These are phyloP conservation scores for Lasaia peninsularis DNA, from an alignment of 1,140 invertebrate species.

Conservation along the genomic window DNA sequence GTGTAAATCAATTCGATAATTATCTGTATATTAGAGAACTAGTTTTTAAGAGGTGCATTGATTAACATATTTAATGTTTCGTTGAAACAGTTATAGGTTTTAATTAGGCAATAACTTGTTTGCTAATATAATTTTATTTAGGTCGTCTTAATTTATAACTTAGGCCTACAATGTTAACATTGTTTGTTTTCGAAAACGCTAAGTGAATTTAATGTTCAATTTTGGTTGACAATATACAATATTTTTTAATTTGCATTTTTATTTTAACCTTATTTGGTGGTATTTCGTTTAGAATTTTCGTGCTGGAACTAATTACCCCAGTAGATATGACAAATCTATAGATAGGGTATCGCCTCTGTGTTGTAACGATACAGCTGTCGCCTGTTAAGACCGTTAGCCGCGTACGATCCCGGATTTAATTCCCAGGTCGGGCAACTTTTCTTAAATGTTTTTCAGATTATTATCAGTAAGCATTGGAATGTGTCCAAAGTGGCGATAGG, in stretches of 20 bases:
- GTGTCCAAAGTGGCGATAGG: too few relatives aligned
- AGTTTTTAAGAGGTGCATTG: slow-evolving; percentile 61
- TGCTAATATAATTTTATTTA: slow-evolving; percentile 22
- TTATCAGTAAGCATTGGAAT: too few relatives aligned
- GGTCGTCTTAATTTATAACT: slow-evolving; percentile 38
- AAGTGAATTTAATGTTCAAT: slow-evolving; percentile 69
- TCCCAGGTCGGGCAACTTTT: too few relatives aligned
- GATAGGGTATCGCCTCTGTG: too few relatives aligned
- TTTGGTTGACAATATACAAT: slow-evolving; percentile 74
- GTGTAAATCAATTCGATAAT: slow-evolving; percentile 42
- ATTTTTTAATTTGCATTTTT: slow-evolving; percentile 52
- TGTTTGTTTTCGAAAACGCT: slow-evolving; percentile 61
- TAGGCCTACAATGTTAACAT: slow-evolving; percentile 59
- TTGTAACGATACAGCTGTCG: too few relatives aligned
- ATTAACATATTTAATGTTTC: slow-evolving; percentile 36
- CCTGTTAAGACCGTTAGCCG: too few relatives aligned
- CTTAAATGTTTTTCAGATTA: too few relatives aligned
- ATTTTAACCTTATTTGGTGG: slow-evolving; percentile 28
- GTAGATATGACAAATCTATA: too few relatives aligned
- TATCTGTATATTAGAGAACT: slow-evolving; percentile 68
- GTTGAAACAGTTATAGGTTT: slow-evolving; percentile 33
- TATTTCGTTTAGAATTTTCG: too few relatives aligned
- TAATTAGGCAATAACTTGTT: slow-evolving; percentile 33
- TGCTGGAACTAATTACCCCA: too few relatives aligned
- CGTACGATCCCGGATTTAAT: too few relatives aligned